These are phyloP conservation scores for Lepus europaeus DNA, from an alignment of 2,113 vertebrate genomes.

Conservation along the genomic window DNA sequence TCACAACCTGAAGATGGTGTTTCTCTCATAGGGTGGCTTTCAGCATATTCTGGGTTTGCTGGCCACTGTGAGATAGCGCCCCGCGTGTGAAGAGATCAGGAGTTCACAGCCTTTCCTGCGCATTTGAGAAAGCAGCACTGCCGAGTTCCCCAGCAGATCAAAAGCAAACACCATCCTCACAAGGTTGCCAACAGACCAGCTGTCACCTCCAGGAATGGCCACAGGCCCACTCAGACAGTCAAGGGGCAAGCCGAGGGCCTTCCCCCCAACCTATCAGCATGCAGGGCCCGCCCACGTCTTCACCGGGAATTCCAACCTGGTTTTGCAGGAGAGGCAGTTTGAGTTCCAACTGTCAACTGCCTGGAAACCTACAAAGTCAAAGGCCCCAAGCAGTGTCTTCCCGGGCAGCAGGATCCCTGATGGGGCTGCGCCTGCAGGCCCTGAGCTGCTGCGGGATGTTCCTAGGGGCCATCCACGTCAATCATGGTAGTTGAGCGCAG, in stretches of 20 bases:
- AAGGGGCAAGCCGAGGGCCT: neutral
- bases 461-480: neutral
- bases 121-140: conserved; percentile 38
- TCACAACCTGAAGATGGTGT: neutral
- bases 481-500: neutral
- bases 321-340: neutral
- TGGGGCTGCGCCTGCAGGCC: neutral
- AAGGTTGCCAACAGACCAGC: neutral
- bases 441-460: neutral
- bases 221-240: neutral
- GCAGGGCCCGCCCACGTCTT: neutral
- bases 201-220: neutral
- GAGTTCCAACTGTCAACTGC: neutral
- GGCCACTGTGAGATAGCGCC: conserved; percentile 22
- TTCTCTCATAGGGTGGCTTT: conserved; percentile 2
- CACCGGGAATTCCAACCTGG: neutral
- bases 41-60: neutral
- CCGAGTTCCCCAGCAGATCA: conserved; percentile 14
- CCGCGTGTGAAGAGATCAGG: neutral
- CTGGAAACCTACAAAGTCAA: neutral
- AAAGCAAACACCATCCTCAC: neutral
- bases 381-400: neutral
- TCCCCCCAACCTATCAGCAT: neutral
- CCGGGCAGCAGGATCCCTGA: neutral
- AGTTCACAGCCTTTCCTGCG: neutral